Conservation (phyloP, 1,140 invertebrate species). For the Drosophila kurseongensis region DNA sequence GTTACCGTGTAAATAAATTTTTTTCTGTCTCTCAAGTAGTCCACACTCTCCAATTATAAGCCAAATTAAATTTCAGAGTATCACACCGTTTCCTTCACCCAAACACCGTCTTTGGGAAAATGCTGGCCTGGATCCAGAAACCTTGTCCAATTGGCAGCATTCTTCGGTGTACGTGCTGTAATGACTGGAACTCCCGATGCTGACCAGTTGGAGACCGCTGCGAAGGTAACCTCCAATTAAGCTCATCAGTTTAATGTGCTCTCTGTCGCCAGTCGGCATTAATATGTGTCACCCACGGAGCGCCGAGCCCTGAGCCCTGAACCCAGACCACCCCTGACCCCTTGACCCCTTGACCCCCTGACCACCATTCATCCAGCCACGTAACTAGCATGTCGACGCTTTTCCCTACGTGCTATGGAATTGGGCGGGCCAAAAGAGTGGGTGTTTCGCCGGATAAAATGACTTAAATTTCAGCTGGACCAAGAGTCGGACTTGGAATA, state of each 20-base stretch:
- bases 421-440: slow-evolving; percentile 20
- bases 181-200: slow-evolving; percentile 36
- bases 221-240: slow-evolving; percentile 80
- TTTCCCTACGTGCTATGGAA: slow-evolving; percentile 62
- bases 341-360: slow-evolving; percentile 24
- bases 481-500: slow-evolving; percentile 44
- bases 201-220: slow-evolving; percentile 24
- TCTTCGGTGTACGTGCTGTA: slow-evolving; percentile 48
- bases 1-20: no score
- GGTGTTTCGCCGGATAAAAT: slow-evolving; percentile 32
- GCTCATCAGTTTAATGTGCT: slow-evolving; percentile 82
- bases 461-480: slow-evolving; percentile 66
- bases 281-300: slow-evolving; percentile 65
- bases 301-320: not conserved
- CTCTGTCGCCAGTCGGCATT: slow-evolving; percentile 70
- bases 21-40: not conserved
- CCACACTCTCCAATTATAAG: not conserved
- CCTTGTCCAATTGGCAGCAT: slow-evolving; percentile 53
- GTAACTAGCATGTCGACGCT: slow-evolving; percentile 74
- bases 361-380: slow-evolving; percentile 32
- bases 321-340: slow-evolving; percentile 17
- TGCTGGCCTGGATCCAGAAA: slow-evolving; percentile 12
- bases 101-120: not conserved
- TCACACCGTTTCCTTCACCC: not conserved
- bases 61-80: slow-evolving; percentile 12